These are phyloP conservation scores for Buathra laborator DNA, from an alignment of 2,888 invertebrate genomes.

Conservation along the genomic window DNA sequence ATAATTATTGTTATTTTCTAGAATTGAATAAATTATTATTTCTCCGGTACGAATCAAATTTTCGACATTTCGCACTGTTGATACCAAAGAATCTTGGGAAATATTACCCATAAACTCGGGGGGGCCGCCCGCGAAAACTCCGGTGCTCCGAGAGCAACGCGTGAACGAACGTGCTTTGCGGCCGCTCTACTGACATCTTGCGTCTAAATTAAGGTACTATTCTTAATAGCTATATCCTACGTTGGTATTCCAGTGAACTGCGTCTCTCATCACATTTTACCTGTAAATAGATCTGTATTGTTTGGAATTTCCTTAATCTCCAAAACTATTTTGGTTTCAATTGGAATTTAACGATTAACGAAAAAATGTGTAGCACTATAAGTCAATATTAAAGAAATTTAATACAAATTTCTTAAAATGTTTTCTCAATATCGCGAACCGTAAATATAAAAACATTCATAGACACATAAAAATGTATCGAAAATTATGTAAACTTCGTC, in stretches of 20 bases:
- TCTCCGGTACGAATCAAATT: slow-evolving; percentile 69
- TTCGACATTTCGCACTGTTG: slow-evolving; percentile 69
- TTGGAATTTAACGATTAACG: too few relatives aligned
- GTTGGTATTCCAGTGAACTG: slow-evolving; percentile 15
- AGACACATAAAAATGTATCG: too few relatives aligned
- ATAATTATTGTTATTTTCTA: neutral
- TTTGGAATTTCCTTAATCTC: too few relatives aligned
- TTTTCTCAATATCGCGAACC: too few relatives aligned
- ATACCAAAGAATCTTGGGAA: slow-evolving; percentile 84
- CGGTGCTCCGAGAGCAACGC: slow-evolving; percentile 36
- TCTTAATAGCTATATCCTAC: neutral
- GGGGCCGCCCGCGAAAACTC: slow-evolving; percentile 76
- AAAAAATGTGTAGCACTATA: too few relatives aligned
- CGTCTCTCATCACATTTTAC: neutral
- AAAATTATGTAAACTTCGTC: neutral
- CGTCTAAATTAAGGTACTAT: neutral
- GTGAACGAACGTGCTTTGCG: slow-evolving; percentile 21
- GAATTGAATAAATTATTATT: neutral
- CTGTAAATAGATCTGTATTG: neutral
- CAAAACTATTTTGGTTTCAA: too few relatives aligned
- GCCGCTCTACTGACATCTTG: slow-evolving; percentile 34
- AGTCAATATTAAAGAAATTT: too few relatives aligned
- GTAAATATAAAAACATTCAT: too few relatives aligned
- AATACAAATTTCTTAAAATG: too few relatives aligned
- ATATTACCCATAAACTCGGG: slow-evolving; percentile 83